Conservation (phyloP, 2,888 invertebrate genomes). For the Odontomyia ornata region DNA sequence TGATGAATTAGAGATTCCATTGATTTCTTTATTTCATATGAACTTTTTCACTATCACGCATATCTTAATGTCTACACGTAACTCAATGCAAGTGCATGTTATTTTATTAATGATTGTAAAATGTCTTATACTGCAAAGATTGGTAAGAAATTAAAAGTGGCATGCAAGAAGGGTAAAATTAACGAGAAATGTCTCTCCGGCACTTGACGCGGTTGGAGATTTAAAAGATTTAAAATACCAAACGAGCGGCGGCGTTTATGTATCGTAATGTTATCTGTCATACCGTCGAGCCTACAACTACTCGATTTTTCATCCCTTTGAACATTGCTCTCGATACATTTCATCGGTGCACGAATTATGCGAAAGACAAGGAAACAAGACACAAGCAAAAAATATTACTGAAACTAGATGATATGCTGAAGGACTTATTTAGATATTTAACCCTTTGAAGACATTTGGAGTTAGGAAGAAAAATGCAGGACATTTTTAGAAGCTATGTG, state of each 20-base stretch:
- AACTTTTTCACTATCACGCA: too few species aligned
- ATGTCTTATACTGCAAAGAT: constrained; percentile 23
- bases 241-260: constrained; percentile 29
- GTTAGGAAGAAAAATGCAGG: background rate
- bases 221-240: constrained; percentile 13
- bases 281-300: constrained; percentile 47
- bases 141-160: constrained; percentile 41
- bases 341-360: constrained; percentile 33
- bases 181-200: constrained; percentile 29
- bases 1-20: too few species aligned
- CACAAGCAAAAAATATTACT: background rate
- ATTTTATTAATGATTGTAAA: constrained; percentile 12
- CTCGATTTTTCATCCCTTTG: constrained; percentile 47
- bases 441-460: background rate
- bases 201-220: constrained; percentile 35
- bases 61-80: too few species aligned
- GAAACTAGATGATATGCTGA: background rate
- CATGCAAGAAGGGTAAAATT: constrained; percentile 21
- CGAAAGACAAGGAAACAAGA: constrained; percentile 30
- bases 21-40: too few species aligned
- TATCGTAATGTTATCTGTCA: constrained; percentile 46
- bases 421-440: background rate
- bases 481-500: background rate
- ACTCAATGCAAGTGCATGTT: background rate
- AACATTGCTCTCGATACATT: background rate